A percentile compares a stretch with the other conserved stretches of the same genome.
Conservation (phyloP, 1,140 invertebrate genomes). For the Liolophura sinensis region DNA sequence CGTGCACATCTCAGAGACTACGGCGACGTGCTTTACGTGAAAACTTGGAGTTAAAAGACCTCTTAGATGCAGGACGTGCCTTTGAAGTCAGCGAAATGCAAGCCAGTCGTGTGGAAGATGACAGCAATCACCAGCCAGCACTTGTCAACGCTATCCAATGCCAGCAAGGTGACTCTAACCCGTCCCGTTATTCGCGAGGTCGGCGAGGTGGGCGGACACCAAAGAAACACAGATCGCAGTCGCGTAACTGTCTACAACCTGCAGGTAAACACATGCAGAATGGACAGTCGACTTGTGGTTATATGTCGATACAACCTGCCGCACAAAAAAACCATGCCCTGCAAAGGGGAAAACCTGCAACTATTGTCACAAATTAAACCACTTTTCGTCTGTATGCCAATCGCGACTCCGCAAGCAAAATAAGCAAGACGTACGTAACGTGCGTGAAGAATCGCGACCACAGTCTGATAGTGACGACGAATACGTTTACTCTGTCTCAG, state of each 20-base stretch:
- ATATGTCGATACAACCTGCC: no score
- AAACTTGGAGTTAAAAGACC: background rate
- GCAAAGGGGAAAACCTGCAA: background rate
- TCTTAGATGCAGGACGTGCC: background rate
- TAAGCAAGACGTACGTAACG: background rate
- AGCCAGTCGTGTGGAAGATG: no score
- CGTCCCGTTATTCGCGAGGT: background rate
- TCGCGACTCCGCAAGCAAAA: no score
- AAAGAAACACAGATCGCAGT: background rate
- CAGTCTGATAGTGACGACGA: no score
- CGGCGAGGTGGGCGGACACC: background rate
- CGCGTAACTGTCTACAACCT: background rate
- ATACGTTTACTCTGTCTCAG: no score
- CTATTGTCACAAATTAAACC: constrained; percentile 1
- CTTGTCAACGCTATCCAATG: background rate
- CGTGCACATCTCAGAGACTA: constrained; percentile 1
- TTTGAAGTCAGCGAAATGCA: no score
- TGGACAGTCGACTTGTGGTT: no score
- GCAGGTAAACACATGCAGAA: no score
- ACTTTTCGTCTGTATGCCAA: no score
- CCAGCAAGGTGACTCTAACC: background rate
- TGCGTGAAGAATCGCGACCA: no score
- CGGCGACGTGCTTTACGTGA: background rate
- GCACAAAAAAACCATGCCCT: constrained; percentile 4
- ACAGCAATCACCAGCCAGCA: constrained; percentile 3